A percentile compares a stretch with the other conserved stretches of the same genome.
Conservation (phyloP, 2,888 invertebrate genomes). For the Xestia c-nigrum region DNA sequence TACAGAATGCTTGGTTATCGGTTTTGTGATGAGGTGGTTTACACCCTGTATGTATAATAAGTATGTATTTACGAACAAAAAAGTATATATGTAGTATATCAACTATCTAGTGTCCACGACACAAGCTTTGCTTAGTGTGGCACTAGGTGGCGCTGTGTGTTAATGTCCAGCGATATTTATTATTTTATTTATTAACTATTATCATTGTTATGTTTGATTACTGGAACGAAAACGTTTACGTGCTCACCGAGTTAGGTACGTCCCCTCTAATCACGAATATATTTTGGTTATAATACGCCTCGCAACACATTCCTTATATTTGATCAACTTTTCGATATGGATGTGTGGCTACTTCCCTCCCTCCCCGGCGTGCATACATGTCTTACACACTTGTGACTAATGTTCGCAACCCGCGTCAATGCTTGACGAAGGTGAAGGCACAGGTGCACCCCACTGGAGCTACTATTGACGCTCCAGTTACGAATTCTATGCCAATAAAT, state of each 20-base stretch:
- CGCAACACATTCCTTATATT: neutral
- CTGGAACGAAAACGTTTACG: constrained; percentile 40
- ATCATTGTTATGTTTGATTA: constrained; percentile 36
- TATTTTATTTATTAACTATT: too few relatives aligned
- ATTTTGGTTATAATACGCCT: neutral
- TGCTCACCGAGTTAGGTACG: neutral
- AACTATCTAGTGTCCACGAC: too few relatives aligned
- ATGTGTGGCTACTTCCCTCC: constrained; percentile 34
- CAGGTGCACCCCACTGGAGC: constrained; percentile 77
- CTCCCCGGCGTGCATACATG: constrained; percentile 67
- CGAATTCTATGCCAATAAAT: constrained; percentile 77
- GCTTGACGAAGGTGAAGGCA: constrained; percentile 82
- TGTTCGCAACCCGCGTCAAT: constrained; percentile 81
- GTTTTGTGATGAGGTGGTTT: too few relatives aligned
- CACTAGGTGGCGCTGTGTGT: too few relatives aligned
- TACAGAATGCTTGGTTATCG: too few relatives aligned
- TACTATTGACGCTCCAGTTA: constrained; percentile 77
- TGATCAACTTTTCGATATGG: constrained; percentile 22
- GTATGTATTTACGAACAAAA: too few relatives aligned
- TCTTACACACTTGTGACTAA: constrained; percentile 84
- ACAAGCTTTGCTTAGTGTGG: too few relatives aligned
- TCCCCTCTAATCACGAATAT: constrained; percentile 1
- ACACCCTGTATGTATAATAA: too few relatives aligned
- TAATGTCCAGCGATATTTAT: too few relatives aligned
- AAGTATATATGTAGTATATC: too few relatives aligned